phyloP scores from a whole-genome alignment of 2,113 vertebrate species.

The Oplegnathus fasciatus region DNA sequence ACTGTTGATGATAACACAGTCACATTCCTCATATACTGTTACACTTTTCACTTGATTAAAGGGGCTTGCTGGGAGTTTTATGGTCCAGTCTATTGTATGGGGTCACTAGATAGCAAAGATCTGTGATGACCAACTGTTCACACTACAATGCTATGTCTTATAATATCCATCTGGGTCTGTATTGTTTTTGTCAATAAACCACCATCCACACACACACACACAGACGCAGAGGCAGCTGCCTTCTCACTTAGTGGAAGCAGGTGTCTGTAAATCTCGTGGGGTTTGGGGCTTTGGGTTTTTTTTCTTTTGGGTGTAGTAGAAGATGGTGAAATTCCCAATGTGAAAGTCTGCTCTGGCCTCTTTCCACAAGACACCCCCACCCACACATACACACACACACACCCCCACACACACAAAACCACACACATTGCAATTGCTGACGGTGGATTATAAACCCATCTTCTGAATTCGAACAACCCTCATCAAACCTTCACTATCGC shows the following conservation, averaged over 20 bases:
- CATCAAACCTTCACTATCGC: background rate
- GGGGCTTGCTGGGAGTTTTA: background rate
- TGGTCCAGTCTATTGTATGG: background rate
- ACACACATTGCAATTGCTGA: conserved; percentile 50
- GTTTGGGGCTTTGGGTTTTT: conserved; percentile 61
- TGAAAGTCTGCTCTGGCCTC: conserved; percentile 75
- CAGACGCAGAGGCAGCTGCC: conserved; percentile 68
- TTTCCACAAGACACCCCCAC: conserved; percentile 53
- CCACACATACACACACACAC: background rate
- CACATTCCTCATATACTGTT: background rate
- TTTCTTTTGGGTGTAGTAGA: conserved; percentile 55
- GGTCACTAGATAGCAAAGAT: background rate
- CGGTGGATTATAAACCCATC: conserved; percentile 41
- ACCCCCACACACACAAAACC: conserved; percentile 21
- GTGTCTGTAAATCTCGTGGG: conserved; percentile 80
- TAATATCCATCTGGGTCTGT: conserved; percentile 61
- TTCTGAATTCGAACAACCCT: conserved; percentile 1
- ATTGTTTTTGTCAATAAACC: conserved; percentile 75
- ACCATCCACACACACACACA: conserved; percentile 12
- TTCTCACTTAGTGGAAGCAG: conserved; percentile 75
- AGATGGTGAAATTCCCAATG: conserved; percentile 79
- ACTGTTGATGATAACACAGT: conserved; percentile 22
- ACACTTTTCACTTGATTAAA: conserved; percentile 20
- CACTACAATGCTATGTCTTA: conserved; percentile 20
- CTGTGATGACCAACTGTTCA: background rate